Evolutionary conservation across 2,113 vertebrate species (phyloP), one percentile per base, ranked within the genome.

Genomic region (Oncorhynchus keta): DNA sequence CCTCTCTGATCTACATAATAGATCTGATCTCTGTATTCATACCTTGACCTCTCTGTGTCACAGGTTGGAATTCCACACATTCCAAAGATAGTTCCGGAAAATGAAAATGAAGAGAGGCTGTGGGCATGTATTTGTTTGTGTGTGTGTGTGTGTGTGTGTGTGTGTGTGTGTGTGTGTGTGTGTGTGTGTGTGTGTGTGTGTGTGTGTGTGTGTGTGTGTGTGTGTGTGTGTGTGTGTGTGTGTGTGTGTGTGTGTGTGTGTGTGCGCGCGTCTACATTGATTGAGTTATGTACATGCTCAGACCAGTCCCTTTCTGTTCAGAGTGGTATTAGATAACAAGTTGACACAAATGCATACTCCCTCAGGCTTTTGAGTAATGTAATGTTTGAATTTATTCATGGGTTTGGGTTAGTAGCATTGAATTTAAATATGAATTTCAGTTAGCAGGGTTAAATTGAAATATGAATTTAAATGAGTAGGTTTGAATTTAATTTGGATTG

Each of bases 331-430:
- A 8, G 59, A 30, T 57, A 78, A 32, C 73, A 72, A 75, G 67
- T 51, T 12, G 28, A 81, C 64, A 79, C 69, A 79, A 67, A 81
- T 70, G 48, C 55, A 26, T 68, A n/a, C 75, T 75, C 45, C 55
- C 68, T 83, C 9, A 0, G 64, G 8, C 35, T 67, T 72, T 35
- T 55, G 45, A 32, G 14, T 48, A 59, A 83, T 59, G 39, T 14
- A 22, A 22, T 51, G 14, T 67, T 72, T 77, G 24, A 55, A 70
- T 64, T 26, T 57, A 28, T 74, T 73, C 26, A 69, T 51, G 59
- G 12, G 74, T 72, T 68, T 72, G 57, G 78, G 61, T 73, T 61
- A 70, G 20, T 45, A 9, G 61, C 28, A 68, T 64, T 64, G 7
- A 24, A 24, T 59, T 39, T 8, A 39, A 9, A 39, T 9, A 2